Percentiles rank a stretch among this genome's conserved stretches.
Conservation (phyloP, 2,888 invertebrate genomes). For the Nasonovia ribisnigri region DNA sequence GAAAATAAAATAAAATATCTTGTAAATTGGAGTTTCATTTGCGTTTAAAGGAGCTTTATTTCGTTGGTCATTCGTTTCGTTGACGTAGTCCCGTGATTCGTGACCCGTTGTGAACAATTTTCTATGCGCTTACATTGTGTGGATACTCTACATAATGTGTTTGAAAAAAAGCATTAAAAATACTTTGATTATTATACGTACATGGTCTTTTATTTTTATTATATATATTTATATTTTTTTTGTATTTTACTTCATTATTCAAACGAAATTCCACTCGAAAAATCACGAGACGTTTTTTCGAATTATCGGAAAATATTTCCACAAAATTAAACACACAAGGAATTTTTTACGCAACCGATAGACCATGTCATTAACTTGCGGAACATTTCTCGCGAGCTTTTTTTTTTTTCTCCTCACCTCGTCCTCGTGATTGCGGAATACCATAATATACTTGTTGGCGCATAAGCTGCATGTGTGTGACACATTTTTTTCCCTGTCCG, state of each 20-base stretch:
- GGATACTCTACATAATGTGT: neutral
- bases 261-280: conserved; percentile 14
- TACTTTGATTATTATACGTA: neutral
- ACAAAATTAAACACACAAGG: conserved; percentile 7
- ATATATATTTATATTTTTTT: neutral
- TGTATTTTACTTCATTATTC: conserved; percentile 34
- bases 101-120: neutral
- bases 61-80: neutral
- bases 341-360: conserved; percentile 24
- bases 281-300: conserved; percentile 34
- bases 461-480: neutral
- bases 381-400: neutral
- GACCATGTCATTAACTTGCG: conserved; percentile 20
- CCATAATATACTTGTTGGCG: conserved; percentile 50
- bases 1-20: neutral
- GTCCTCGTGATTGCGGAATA: neutral
- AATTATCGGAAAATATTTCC: conserved; percentile 35
- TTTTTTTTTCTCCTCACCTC: neutral
- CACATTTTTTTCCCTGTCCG: conserved; percentile 30
- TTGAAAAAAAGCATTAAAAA: neutral
- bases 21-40: neutral
- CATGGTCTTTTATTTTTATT: neutral
- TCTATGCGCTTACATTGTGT: neutral
- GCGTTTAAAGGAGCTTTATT: neutral
- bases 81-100: neutral